These are phyloP conservation scores for Smutsia gigantea DNA, from an alignment of 2,797 vertebrate genomes.

Conservation along the genomic window DNA sequence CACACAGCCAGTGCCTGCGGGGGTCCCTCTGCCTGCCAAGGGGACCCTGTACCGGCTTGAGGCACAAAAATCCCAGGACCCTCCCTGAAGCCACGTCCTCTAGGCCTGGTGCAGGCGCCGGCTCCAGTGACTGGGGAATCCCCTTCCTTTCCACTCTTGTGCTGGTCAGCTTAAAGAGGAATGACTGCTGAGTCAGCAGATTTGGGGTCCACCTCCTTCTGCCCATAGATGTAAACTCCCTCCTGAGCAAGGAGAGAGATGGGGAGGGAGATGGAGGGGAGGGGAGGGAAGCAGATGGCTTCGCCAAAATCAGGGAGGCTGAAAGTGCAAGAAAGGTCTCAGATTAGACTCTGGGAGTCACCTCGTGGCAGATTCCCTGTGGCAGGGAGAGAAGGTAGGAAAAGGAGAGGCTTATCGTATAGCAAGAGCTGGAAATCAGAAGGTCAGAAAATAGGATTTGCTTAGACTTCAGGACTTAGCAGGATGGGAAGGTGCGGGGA, in stretches of 20 bases:
- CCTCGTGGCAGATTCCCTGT: neutral
- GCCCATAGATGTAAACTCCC: neutral
- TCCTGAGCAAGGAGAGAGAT: neutral
- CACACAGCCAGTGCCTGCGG: neutral
- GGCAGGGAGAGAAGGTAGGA: neutral
- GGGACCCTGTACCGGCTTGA: neutral
- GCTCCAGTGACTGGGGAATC: neutral
- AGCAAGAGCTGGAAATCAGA: neutral
- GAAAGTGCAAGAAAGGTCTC: slow-evolving; percentile 23
- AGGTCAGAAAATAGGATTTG: neutral
- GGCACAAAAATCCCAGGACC: neutral
- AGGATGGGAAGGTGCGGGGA: neutral
- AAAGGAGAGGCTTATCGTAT: neutral
- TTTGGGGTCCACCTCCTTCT: slow-evolving; percentile 25
- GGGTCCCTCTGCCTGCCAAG: neutral
- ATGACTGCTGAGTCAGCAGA: slow-evolving; percentile 63
- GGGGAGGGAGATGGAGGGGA: neutral
- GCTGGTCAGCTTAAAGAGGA: slow-evolving; percentile 48
- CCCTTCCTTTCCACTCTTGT: slow-evolving; percentile 29
- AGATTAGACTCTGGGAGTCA: neutral
- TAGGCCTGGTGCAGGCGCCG: neutral
- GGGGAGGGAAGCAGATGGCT: neutral
- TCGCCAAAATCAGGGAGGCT: neutral
- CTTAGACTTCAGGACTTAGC: neutral
- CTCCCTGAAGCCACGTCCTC: neutral